These are phyloP conservation scores for Clostera curtula DNA, from an alignment of 2,888 invertebrate species.

Conservation along the genomic window DNA sequence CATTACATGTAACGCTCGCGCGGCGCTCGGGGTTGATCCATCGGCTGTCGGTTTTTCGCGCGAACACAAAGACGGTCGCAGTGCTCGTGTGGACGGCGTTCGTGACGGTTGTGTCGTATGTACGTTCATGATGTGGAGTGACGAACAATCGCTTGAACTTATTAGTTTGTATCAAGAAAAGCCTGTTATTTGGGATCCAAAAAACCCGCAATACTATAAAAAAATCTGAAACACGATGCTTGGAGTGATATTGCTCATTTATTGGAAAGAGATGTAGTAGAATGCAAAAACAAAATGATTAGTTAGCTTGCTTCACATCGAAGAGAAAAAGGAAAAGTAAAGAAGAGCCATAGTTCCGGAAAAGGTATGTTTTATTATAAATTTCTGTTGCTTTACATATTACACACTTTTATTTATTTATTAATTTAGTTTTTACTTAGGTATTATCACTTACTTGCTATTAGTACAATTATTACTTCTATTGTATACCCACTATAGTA, in stretches of 20 bases:
- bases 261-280: constrained; percentile 15
- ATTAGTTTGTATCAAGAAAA: constrained; percentile 10
- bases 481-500: constrained; percentile 9
- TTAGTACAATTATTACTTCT: constrained; percentile 14
- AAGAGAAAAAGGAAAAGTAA: constrained; percentile 12
- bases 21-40: no score
- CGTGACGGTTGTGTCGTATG: constrained; percentile 12
- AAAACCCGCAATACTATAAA: constrained; percentile 7
- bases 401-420: constrained; percentile 13
- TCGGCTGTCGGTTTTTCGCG: no score
- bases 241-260: constrained; percentile 17
- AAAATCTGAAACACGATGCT: constrained; percentile 14
- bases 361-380: constrained; percentile 14
- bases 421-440: constrained; percentile 12
- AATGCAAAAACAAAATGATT: constrained; percentile 16
- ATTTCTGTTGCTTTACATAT: constrained; percentile 14
- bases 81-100: constrained; percentile 13
- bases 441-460: constrained; percentile 15
- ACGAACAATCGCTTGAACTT: constrained; percentile 11
- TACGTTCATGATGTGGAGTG: constrained; percentile 13
- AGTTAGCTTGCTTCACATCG: constrained; percentile 13
- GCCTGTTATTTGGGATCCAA: constrained; percentile 8
- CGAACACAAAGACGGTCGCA: no score
- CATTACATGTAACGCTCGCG: no score
- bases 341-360: constrained; percentile 12